Percentiles rank a stretch among this genome's conserved stretches.
These are phyloP conservation scores for Apolygus lucorum DNA, from an alignment of 1,140 invertebrate genomes.

Conservation along the genomic window DNA sequence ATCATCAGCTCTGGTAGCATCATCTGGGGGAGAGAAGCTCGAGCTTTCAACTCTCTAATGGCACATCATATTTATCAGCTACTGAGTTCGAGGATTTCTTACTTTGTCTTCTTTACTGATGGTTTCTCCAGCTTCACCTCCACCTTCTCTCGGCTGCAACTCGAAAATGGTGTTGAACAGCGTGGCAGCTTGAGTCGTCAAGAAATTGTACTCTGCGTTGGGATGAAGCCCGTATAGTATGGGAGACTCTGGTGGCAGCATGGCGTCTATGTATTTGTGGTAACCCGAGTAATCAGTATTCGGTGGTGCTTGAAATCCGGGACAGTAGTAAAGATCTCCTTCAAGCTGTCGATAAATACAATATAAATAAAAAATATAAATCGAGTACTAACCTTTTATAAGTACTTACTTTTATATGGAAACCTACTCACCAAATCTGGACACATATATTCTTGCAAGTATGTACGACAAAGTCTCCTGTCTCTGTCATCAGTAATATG, in stretches of 20 bases:
- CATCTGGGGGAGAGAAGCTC: no score
- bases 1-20: no score
- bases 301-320: constrained; percentile 71
- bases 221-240: constrained; percentile 85
- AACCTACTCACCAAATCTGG: constrained; percentile 56
- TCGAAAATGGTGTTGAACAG: constrained; percentile 85
- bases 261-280: constrained; percentile 70
- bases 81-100: constrained; percentile 3
- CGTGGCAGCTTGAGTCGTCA: constrained; percentile 75
- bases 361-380: constrained; percentile 10
- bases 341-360: constrained; percentile 54
- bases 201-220: constrained; percentile 90
- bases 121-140: constrained; percentile 51
- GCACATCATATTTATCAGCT: no score
- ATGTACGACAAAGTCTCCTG: constrained; percentile 73
- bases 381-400: neutral
- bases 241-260: constrained; percentile 77
- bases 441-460: constrained; percentile 80
- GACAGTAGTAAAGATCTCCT: constrained; percentile 71
- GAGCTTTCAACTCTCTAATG: no score
- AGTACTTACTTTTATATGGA: neutral
- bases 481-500: constrained; percentile 97
- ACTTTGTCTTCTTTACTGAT: constrained; percentile 76
- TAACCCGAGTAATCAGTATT: constrained; percentile 63
- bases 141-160: constrained; percentile 77